Percentiles rank a stretch among this genome's conserved stretches.
phyloP scores from a whole-genome alignment of 2,888 invertebrate species.

The Netelia virgata region DNA sequence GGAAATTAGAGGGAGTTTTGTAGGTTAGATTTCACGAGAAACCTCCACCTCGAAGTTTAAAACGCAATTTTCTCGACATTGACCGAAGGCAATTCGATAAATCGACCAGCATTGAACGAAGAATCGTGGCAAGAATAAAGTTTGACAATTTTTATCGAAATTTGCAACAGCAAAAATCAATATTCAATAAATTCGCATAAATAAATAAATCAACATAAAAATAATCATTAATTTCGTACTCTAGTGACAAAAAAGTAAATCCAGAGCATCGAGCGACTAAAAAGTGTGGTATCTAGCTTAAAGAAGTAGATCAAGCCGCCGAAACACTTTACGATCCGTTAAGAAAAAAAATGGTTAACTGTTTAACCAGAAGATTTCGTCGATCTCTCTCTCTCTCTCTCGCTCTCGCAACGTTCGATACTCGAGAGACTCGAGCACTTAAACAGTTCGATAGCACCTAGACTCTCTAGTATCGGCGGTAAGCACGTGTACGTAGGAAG shows the following conservation, averaged over 20 bases:
- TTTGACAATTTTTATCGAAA: background rate
- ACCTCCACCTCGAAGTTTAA: background rate
- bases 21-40: background rate
- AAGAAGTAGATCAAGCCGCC: background rate
- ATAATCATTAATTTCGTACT: background rate
- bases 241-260: background rate
- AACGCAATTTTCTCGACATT: slow-evolving; percentile 14
- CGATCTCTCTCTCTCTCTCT: background rate
- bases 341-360: slow-evolving; percentile 27
- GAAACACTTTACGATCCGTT: background rate
- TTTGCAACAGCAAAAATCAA: background rate
- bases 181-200: background rate
- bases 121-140: background rate
- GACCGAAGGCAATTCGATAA: background rate
- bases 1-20: slow-evolving; percentile 2
- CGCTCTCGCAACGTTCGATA: background rate
- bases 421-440: slow-evolving; percentile 11
- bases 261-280: background rate
- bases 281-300: background rate
- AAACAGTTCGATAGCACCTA: slow-evolving; percentile 34
- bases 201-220: background rate
- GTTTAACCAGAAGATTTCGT: slow-evolving; percentile 34
- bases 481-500: slow-evolving; percentile 4
- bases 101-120: background rate
- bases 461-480: slow-evolving; percentile 9